A percentile compares a stretch with the other conserved stretches of the same genome.
These are phyloP conservation scores for Ips typographus DNA, from an alignment of 1,140 invertebrate genomes.

Conservation along the genomic window DNA sequence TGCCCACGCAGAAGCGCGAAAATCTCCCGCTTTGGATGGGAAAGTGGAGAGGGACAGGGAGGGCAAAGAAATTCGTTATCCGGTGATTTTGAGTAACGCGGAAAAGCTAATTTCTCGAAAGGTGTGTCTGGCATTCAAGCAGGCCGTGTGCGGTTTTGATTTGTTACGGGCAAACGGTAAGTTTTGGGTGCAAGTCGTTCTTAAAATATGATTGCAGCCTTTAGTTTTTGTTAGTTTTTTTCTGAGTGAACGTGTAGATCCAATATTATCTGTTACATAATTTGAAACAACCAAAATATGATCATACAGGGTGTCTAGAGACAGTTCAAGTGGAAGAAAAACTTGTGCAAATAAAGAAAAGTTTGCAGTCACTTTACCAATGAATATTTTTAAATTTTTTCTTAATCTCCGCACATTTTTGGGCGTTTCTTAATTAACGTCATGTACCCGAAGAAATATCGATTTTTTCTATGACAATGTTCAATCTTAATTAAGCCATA, in stretches of 20 bases:
- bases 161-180: constrained; percentile 77
- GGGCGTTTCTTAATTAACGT: too few species aligned
- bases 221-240: constrained; percentile 1
- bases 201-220: not conserved
- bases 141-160: constrained; percentile 99
- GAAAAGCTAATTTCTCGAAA: constrained; percentile 99
- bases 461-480: too few species aligned
- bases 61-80: constrained; percentile 98
- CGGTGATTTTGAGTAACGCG: constrained; percentile 94
- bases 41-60: constrained; percentile 98
- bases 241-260: too few species aligned
- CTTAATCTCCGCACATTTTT: not conserved
- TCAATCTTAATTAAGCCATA: too few species aligned
- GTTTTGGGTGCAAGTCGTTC: constrained; percentile 67
- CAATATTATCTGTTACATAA: too few species aligned
- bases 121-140: constrained; percentile 97
- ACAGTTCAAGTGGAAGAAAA: too few species aligned
- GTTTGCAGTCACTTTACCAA: too few species aligned
- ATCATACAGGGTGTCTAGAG: too few species aligned
- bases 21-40: constrained; percentile 96
- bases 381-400: not conserved
- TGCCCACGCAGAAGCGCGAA: constrained; percentile 97
- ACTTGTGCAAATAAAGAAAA: too few species aligned
- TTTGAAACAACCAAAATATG: too few species aligned
- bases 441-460: too few species aligned